These are phyloP conservation scores for Sphecodes monilicornis DNA, from an alignment of 2,888 invertebrate species.

Conservation along the genomic window DNA sequence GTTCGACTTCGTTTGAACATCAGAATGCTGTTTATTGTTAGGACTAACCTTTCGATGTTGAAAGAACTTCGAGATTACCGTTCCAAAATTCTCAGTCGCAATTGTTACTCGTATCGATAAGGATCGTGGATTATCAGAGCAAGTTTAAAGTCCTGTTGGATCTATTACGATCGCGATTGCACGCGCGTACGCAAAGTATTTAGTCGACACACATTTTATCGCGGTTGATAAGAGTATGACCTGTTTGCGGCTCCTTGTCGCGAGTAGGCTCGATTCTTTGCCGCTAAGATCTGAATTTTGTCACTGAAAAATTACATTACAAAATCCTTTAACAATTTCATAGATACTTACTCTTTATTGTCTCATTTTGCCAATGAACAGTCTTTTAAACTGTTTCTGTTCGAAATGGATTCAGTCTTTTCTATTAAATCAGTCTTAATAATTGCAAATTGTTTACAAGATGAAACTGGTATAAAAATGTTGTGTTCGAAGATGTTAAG, in stretches of 20 bases:
- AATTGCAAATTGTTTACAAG: too few species aligned
- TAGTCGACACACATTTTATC: slow-evolving; percentile 39
- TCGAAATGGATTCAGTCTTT: background rate
- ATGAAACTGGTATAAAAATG: too few species aligned
- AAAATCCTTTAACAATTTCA: background rate
- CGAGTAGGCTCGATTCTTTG: background rate
- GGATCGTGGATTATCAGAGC: slow-evolving; percentile 7
- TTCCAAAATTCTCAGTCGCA: background rate
- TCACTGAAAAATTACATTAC: background rate
- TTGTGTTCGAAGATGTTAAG: too few species aligned
- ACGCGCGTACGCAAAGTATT: slow-evolving; percentile 1
- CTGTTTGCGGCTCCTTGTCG: slow-evolving; percentile 31
- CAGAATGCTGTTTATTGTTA: slow-evolving; percentile 16
- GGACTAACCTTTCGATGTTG: slow-evolving; percentile 61
- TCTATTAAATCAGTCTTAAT: too few species aligned
- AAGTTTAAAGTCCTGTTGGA: background rate
- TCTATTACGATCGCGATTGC: background rate
- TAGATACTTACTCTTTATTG: background rate
- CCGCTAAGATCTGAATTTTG: background rate
- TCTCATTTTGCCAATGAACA: background rate
- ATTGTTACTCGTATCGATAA: slow-evolving; percentile 22
- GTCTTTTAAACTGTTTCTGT: background rate
- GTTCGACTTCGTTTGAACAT: slow-evolving; percentile 18
- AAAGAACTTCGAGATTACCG: slow-evolving; percentile 45
- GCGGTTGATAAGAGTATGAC: slow-evolving; percentile 55